These are phyloP conservation scores for Emydoidea blandingii DNA, from an alignment of 2,797 vertebrate species.

Conservation along the genomic window DNA sequence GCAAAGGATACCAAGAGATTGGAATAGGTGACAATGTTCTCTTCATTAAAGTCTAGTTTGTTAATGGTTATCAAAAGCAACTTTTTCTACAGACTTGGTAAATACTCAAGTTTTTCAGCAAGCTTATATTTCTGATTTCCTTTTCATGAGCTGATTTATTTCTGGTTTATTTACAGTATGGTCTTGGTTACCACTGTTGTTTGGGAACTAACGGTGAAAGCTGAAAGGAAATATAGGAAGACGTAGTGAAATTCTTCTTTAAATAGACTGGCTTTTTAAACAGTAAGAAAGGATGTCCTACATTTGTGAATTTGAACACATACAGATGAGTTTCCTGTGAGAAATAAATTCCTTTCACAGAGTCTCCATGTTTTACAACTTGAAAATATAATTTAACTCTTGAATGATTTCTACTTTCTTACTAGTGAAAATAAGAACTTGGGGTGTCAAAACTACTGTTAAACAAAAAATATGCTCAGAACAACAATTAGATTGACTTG, in stretches of 20 bases:
- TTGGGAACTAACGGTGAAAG: neutral
- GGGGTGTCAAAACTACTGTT: no score
- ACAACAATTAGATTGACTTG: no score
- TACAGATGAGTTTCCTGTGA: neutral
- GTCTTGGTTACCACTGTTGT: neutral
- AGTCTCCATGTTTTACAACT: neutral
- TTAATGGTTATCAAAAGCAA: neutral
- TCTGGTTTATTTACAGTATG: neutral
- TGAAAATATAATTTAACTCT: neutral
- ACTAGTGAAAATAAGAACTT: no score
- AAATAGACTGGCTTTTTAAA: neutral
- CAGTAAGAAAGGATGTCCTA: neutral
- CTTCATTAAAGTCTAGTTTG: neutral
- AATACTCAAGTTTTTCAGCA: neutral
- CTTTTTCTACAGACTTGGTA: neutral
- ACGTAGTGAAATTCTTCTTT: conserved; percentile 1
- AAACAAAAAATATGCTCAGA: no score
- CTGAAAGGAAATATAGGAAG: neutral
- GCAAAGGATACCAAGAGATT: neutral
- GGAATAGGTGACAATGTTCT: neutral
- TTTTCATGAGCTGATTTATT: neutral
- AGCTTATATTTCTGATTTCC: neutral
- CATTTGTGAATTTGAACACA: neutral
- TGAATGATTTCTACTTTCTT: no score
- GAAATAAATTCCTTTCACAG: neutral